phyloP scores from a whole-genome alignment of 2,113 vertebrate genomes.

The Callorhinus ursinus region DNA sequence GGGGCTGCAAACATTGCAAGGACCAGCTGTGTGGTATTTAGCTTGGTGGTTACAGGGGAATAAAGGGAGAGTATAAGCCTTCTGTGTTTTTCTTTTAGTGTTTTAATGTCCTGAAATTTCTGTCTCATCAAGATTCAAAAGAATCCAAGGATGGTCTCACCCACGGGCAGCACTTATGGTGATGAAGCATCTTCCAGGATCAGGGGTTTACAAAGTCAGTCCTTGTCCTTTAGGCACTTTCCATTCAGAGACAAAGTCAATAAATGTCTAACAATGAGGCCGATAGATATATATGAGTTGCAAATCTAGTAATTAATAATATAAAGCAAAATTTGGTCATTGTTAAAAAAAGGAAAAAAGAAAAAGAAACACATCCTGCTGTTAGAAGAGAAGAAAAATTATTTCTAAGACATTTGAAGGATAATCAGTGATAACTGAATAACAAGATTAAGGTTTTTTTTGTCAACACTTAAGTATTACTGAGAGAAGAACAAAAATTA shows the following conservation, averaged over 20 bases:
- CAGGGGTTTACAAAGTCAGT: not conserved
- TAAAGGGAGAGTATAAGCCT: not conserved
- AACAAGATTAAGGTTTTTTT: not conserved
- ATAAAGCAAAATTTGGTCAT: not conserved
- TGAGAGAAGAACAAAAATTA: not conserved
- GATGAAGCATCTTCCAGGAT: not conserved
- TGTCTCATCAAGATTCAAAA: not conserved
- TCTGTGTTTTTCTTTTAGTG: not conserved
- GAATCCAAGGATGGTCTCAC: not conserved
- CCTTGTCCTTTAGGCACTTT: not conserved
- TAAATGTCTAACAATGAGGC: not conserved
- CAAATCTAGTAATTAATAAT: constrained; percentile 5
- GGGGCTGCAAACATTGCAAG: not conserved
- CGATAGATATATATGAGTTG: not conserved
- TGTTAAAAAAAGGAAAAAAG: not conserved
- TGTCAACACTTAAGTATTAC: not conserved
- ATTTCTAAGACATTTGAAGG: not conserved
- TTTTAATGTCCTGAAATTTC: not conserved
- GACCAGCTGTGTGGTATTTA: not conserved
- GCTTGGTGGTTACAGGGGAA: not conserved
- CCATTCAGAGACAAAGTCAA: not conserved
- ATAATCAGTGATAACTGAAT: not conserved
- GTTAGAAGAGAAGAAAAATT: not conserved
- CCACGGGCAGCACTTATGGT: not conserved
- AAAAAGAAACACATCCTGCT: not conserved